Evolutionary conservation across 1,140 invertebrate genomes (phyloP).

Genomic region (Amyelois transitella): DNA sequence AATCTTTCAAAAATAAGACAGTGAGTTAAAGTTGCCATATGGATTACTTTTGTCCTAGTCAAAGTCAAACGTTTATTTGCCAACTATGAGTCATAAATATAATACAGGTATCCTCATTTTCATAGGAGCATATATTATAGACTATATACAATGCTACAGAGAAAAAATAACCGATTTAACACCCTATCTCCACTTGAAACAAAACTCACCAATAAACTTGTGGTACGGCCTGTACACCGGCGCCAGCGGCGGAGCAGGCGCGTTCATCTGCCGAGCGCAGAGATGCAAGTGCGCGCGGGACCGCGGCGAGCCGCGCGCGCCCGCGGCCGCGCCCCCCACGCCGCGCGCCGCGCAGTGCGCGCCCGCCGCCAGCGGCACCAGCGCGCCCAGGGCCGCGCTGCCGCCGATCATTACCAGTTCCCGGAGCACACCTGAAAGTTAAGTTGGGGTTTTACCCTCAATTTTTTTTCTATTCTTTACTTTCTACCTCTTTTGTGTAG

Average conservation of each 20-base stretch:
- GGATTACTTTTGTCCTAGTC: too few species aligned
- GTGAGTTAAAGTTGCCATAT: too few species aligned
- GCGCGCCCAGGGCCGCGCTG: slow-evolving; percentile 84
- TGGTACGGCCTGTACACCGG: slow-evolving; percentile 82
- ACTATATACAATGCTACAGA: too few species aligned
- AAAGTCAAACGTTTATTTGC: too few species aligned
- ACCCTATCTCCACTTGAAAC: too few species aligned
- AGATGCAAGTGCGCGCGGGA: slow-evolving; percentile 79
- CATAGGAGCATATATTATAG: too few species aligned
- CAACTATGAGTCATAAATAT: too few species aligned
- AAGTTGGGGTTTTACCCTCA: not conserved
- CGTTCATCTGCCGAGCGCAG: slow-evolving; percentile 79
- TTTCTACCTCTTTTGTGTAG: too few species aligned
- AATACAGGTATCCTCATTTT: too few species aligned
- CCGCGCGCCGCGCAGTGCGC: slow-evolving; percentile 86
- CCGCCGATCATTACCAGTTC: slow-evolving; percentile 90
- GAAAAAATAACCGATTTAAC: too few species aligned
- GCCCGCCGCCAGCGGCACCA: slow-evolving; percentile 89
- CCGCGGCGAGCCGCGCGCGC: slow-evolving; percentile 80
- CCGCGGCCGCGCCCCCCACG: slow-evolving; percentile 31
- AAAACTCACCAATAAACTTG: slow-evolving; percentile 63
- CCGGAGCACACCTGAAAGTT: slow-evolving; percentile 82
- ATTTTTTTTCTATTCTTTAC: not conserved
- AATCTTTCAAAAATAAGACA: too few species aligned
- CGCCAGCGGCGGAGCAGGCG: slow-evolving; percentile 67